A percentile compares a stretch with the other conserved stretches of the same genome.
These are phyloP conservation scores for Drosophila bocqueti DNA, from an alignment of 1,140 invertebrate genomes.

Conservation along the genomic window DNA sequence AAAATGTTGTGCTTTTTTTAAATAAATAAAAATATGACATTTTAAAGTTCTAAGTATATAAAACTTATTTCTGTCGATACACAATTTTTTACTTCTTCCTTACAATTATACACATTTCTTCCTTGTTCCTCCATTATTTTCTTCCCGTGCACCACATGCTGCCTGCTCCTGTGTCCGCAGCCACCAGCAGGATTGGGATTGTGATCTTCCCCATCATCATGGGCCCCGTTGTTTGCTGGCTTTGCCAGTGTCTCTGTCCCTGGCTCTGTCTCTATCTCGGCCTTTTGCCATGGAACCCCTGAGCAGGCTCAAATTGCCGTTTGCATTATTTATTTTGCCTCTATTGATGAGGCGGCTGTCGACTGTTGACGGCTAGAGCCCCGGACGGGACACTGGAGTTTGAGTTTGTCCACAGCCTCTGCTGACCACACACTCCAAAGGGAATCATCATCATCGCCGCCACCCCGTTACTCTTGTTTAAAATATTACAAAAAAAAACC, in stretches of 20 bases:
- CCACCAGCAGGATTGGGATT: conserved; percentile 41
- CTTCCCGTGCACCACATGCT: conserved; percentile 23
- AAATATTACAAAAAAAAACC: conserved; percentile 65
- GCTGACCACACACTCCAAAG: conserved; percentile 28
- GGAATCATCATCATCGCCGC: conserved; percentile 17
- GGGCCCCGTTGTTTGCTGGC: conserved; percentile 12
- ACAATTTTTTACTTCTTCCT: too few relatives aligned
- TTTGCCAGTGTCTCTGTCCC: conserved; percentile 16
- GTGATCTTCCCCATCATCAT: conserved; percentile 44
- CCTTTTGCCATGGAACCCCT: conserved; percentile 25
- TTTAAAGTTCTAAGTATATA: background rate
- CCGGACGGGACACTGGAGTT: background rate
- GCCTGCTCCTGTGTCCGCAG: conserved; percentile 11
- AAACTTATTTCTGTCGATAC: too few relatives aligned
- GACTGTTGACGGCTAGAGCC: conserved; percentile 45
- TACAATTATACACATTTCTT: background rate
- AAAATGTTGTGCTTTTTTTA: background rate
- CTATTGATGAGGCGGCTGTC: conserved; percentile 73
- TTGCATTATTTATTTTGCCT: conserved; percentile 83
- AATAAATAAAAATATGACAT: background rate
- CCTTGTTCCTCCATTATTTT: background rate
- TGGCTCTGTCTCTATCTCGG: conserved; percentile 5
- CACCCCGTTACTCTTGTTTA: conserved; percentile 73
- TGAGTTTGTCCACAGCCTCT: conserved; percentile 16
- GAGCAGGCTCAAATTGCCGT: conserved; percentile 77